Percentiles rank a stretch among this genome's conserved stretches.
These are phyloP conservation scores for Argentina silus DNA, from an alignment of 2,797 vertebrate species.

Conservation along the genomic window DNA sequence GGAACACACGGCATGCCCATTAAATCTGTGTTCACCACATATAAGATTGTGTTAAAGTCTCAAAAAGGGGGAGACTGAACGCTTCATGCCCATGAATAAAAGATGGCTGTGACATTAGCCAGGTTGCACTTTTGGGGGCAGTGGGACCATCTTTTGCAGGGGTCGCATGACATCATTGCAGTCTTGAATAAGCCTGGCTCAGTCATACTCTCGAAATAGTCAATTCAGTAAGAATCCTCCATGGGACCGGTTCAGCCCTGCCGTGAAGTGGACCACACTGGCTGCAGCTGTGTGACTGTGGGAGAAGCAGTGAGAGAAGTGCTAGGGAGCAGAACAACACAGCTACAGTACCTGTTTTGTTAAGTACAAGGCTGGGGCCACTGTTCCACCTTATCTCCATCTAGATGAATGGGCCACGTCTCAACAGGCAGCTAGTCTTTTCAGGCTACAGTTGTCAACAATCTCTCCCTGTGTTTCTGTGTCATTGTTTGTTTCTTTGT, in stretches of 20 bases:
- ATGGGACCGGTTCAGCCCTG: background rate
- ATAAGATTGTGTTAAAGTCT: background rate
- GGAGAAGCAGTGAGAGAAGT: background rate
- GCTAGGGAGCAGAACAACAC: background rate
- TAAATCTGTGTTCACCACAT: background rate
- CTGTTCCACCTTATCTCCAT: too few relatives aligned
- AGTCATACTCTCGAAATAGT: background rate
- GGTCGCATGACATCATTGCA: background rate
- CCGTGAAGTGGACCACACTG: background rate
- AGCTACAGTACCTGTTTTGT: background rate
- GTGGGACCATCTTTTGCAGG: background rate
- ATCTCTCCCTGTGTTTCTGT: background rate
- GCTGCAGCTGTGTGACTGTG: background rate
- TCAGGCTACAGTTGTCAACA: too few relatives aligned
- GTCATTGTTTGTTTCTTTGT: slow-evolving; percentile 21
- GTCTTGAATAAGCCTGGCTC: slow-evolving; percentile 47
- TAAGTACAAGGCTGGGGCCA: too few relatives aligned
- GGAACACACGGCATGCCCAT: background rate
- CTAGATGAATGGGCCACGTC: too few relatives aligned
- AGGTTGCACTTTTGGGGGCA: background rate
- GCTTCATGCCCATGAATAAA: background rate
- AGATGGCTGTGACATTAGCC: background rate
- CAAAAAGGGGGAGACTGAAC: background rate
- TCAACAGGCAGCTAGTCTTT: too few relatives aligned
- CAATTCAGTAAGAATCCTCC: background rate